These are phyloP conservation scores for Tetranychus truncatus DNA, from an alignment of 2,888 invertebrate genomes.

Conservation along the genomic window DNA sequence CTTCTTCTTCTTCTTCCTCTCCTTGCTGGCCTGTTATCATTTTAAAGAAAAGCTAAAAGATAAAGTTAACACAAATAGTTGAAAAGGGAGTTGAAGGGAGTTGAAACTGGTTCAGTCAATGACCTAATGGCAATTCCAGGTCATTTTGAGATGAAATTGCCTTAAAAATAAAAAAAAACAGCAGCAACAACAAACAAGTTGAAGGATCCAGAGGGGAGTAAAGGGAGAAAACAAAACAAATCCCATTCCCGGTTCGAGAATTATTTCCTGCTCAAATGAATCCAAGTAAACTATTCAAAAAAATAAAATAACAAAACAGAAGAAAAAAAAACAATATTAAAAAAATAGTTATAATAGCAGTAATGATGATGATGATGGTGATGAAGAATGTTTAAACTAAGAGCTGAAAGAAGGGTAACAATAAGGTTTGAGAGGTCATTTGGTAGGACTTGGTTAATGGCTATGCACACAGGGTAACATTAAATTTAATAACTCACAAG, in stretches of 20 bases:
- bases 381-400: no score
- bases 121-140: constrained; percentile 1
- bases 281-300: background rate
- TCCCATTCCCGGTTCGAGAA: background rate
- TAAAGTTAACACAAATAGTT: background rate
- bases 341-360: background rate
- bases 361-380: no score
- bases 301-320: background rate
- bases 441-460: background rate
- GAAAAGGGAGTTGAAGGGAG: background rate
- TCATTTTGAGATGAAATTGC: background rate
- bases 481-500: background rate
- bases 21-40: background rate
- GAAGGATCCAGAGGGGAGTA: background rate
- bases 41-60: background rate
- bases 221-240: background rate
- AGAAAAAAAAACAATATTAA: background rate
- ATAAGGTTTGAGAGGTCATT: background rate
- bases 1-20: background rate
- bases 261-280: background rate
- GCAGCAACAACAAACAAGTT: background rate
- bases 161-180: background rate
- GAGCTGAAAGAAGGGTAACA: background rate
- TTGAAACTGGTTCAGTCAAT: background rate
- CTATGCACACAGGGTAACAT: background rate